phyloP scores from a whole-genome alignment of 2,888 invertebrate genomes.

The Acanthopleura granulata region DNA sequence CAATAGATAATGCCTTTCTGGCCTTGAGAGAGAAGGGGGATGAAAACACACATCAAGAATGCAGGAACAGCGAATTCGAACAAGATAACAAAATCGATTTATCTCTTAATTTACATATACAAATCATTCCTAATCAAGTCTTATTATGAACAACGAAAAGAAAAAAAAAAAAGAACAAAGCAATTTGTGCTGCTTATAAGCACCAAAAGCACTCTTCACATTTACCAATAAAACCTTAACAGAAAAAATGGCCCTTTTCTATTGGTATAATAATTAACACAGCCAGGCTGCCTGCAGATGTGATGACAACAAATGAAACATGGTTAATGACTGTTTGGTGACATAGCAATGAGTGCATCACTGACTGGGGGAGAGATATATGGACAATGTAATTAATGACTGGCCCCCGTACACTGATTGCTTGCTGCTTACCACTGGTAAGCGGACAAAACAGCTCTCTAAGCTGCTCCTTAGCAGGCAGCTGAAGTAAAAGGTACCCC shows the following conservation, averaged over 20 bases:
- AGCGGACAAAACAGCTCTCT: no score
- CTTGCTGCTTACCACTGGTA: no score
- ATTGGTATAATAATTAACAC: neutral
- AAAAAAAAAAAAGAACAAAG: neutral
- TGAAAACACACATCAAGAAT: neutral
- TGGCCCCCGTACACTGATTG: no score
- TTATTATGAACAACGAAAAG: slow-evolving; percentile 15
- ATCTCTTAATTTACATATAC: slow-evolving; percentile 19
- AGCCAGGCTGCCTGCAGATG: neutral
- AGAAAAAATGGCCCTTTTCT: neutral
- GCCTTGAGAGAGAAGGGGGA: neutral
- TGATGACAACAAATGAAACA: neutral
- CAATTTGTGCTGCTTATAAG: neutral
- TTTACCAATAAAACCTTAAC: neutral
- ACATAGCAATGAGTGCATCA: no score
- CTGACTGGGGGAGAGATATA: no score
- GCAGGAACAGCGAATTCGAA: neutral
- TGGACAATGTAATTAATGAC: no score
- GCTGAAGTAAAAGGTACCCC: no score
- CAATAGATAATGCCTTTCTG: neutral
- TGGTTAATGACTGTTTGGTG: no score
- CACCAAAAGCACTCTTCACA: slow-evolving; percentile 1
- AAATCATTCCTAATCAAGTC: neutral
- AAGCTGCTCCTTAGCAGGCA: no score
- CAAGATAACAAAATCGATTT: neutral